A percentile compares a stretch with the other conserved stretches of the same genome.
phyloP scores from a whole-genome alignment of 92 coral and sea anemone species.

The Actinostola sp. region DNA sequence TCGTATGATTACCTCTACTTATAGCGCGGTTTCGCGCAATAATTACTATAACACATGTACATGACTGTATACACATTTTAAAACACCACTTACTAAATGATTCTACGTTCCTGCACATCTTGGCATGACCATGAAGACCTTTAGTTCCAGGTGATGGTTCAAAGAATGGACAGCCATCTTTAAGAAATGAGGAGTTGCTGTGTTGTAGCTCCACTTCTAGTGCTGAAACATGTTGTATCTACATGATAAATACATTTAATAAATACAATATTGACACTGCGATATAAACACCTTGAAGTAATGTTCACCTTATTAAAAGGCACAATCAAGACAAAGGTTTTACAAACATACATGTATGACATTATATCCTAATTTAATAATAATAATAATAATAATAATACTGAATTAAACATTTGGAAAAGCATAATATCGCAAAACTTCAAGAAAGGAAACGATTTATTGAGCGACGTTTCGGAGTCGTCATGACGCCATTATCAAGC shows the following conservation, averaged over 20 bases:
- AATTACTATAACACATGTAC: not conserved
- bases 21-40: not conserved
- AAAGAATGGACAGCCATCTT: constrained; percentile 82
- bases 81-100: constrained; percentile 49
- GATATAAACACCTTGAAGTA: no score
- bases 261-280: not conserved
- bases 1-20: not conserved
- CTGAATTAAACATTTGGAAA: no score
- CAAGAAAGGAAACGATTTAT: no score
- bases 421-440: no score
- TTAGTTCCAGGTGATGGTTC: constrained; percentile 73
- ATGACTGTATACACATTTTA: no score
- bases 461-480: no score
- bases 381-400: no score
- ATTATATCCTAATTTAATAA: no score
- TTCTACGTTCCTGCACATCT: constrained; percentile 76
- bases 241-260: not conserved
- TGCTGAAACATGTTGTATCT: constrained; percentile 78
- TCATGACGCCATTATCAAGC: no score
- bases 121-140: constrained; percentile 86
- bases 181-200: constrained; percentile 46
- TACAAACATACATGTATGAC: no score
- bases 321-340: no score
- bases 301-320: no score
- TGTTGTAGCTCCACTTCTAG: constrained; percentile 80